Evolutionary conservation across 1,140 invertebrate genomes (phyloP).

Genomic region (Chironomus tepperi): DNA sequence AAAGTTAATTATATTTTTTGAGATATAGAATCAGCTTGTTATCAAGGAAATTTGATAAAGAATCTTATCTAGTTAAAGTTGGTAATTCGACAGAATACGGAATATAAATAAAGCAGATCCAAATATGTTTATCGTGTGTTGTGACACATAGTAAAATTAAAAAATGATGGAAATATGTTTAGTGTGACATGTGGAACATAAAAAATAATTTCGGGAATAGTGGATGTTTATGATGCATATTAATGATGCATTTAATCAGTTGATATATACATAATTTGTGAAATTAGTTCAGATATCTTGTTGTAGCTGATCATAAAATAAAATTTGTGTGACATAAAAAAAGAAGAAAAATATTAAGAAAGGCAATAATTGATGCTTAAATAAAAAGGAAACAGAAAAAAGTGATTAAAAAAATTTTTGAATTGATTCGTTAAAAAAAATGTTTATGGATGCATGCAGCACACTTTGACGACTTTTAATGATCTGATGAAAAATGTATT

Average conservation of each 20-base stretch:
- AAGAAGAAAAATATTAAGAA: background rate
- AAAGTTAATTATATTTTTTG: background rate
- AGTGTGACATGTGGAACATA: too few relatives aligned
- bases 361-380: background rate
- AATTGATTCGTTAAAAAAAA: background rate
- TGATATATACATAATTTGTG: background rate
- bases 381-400: background rate
- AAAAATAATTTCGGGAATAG: too few relatives aligned
- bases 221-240: background rate
- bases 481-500: slow-evolving; percentile 9
- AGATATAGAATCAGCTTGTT: background rate
- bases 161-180: too few relatives aligned
- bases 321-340: background rate
- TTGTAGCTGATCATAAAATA: too few relatives aligned
- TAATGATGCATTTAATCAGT: background rate
- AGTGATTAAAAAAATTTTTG: background rate
- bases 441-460: background rate
- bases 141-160: too few relatives aligned
- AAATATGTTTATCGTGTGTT: too few relatives aligned
- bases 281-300: background rate
- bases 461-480: background rate
- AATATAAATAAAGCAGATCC: too few relatives aligned
- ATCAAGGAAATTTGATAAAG: background rate
- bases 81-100: background rate
- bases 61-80: background rate